Evolutionary conservation across 2,888 invertebrate species (phyloP), one percentile per base, ranked within the genome.

Genomic region (Dynastes grantii): DNA sequence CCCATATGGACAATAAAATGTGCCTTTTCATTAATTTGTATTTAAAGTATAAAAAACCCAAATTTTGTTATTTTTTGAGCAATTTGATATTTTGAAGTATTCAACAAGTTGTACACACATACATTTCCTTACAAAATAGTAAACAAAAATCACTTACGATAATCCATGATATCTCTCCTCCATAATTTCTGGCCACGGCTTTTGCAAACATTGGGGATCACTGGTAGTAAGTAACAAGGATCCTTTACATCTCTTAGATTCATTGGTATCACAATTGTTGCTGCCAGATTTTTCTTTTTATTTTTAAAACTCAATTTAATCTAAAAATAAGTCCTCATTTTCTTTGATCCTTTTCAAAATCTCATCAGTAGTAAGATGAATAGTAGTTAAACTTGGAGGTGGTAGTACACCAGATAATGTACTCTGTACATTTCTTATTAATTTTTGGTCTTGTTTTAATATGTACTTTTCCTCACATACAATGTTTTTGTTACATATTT

Each of bases 351-450:
- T 88, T 27, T 90, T 89, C 22, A 95, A 90, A 88, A 94, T 93
- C 85, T 93, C 93, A 37, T 90, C 89, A 27, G 93, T 92, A 85
- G 94, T 93, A 76, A 92, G 90, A 83, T 93, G 92, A 32, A 93
- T 89, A 53, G 91, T 92, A 13, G 95, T 95, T 11, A 94, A 90
- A 32, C 94, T 94, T 0, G 95, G 95, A 9, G 95, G 95, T 29
- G 95, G 95, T 8, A 93, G 90, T 0, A 95, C 91, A 1, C 95
- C 95, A 81, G 91, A 91, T 8, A 95, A 87, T 65, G 91, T 91
- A 85, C 91, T 91, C 86, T 93, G 90, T 68, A 92, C 87, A 81
- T 88, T 87, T 64, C 84, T 87, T 29, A 90, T 81, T 78, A 90
- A 82, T 81, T 85, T 86, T 27, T 85, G 83, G 83, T 91, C 91